Conservation (phyloP, 2,888 invertebrate genomes). For the Dasypogon diadema region DNA sequence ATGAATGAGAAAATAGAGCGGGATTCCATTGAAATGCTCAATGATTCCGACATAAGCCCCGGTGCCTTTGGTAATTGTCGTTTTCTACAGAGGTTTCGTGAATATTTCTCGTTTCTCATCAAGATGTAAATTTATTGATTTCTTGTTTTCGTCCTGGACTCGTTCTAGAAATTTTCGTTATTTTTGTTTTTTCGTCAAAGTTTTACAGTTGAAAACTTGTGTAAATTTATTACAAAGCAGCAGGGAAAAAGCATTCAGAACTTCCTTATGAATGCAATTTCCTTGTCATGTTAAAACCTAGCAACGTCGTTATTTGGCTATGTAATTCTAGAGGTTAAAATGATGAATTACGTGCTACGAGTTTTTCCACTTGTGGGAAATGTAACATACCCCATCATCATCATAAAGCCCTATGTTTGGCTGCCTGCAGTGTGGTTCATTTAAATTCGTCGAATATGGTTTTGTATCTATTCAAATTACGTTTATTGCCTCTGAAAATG, state of each 20-base stretch:
- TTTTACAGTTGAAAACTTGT: too few species aligned
- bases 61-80: slow-evolving; percentile 29
- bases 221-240: too few species aligned
- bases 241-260: too few species aligned
- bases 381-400: too few species aligned
- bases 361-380: too few species aligned
- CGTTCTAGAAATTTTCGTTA: background rate
- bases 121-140: background rate
- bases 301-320: background rate
- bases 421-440: too few species aligned
- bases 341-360: too few species aligned
- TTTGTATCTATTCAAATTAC: too few species aligned
- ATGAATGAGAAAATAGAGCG: slow-evolving; percentile 50
- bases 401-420: too few species aligned
- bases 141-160: background rate
- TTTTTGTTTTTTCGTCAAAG: background rate
- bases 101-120: slow-evolving; percentile 5
- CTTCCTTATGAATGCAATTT: background rate
- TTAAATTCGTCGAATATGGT: too few species aligned
- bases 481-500: too few species aligned
- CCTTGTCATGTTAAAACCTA: background rate
- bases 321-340: too few species aligned
- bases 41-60: slow-evolving; percentile 9
- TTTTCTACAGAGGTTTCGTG: background rate
- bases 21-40: slow-evolving; percentile 40